Conservation (phyloP, 64 coral and sea anemone genomes). For the Anthopleura sola region DNA sequence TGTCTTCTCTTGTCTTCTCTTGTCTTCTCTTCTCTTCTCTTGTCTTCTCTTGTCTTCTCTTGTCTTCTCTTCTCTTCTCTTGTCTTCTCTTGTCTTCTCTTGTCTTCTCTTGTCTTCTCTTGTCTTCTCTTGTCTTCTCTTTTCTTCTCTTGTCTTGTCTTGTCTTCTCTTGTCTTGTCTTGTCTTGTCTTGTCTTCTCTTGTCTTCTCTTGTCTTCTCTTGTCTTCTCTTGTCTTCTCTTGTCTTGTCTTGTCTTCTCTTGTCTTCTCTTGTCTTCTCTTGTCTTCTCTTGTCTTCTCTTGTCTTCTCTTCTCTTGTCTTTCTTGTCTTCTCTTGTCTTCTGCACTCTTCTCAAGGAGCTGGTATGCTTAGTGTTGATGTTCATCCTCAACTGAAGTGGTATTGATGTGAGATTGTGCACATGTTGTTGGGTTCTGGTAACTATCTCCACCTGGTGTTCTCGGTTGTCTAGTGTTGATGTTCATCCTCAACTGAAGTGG, state of each 20-base stretch:
- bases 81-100: conserved; percentile 1
- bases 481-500: no score
- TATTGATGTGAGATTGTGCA: no score
- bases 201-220: not conserved
- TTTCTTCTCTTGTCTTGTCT: not conserved
- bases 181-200: conserved; percentile 4
- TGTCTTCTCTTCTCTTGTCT: conserved; percentile 1
- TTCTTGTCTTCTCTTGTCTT: conserved; percentile 2
- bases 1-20: conserved; percentile 12
- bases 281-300: conserved; percentile 7
- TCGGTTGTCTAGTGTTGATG: no score
- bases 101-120: not conserved
- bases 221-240: not conserved
- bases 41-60: conserved; percentile 2
- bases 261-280: not conserved
- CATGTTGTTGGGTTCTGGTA: no score
- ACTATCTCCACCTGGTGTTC: no score
- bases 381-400: no score
- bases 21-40: not conserved
- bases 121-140: not conserved
- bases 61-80: not conserved
- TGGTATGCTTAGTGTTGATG: no score
- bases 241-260: not conserved
- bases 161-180: conserved; percentile 4
- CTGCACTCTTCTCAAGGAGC: not conserved